Percentiles rank a stretch among this genome's conserved stretches.
Conservation (phyloP, 2,888 invertebrate genomes). For the Flabesymbios commensalis region DNA sequence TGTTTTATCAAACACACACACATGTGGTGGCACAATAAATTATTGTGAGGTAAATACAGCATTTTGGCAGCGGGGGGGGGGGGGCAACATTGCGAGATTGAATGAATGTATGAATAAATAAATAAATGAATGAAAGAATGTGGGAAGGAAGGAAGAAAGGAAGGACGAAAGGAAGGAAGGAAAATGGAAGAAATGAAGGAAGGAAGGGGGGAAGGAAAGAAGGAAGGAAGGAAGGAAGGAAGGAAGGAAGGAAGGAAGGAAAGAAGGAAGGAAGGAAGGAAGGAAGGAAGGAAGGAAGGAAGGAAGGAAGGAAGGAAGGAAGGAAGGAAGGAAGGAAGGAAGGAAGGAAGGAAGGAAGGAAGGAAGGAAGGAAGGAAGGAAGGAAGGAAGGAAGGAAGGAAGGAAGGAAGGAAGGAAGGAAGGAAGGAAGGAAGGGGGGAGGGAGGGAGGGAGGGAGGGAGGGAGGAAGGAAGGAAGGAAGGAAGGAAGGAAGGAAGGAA, state of each 20-base stretch:
- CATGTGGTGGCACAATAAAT: too few relatives aligned
- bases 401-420: neutral
- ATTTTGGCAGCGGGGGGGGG: too few relatives aligned
- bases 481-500: slow-evolving; percentile 9
- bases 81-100: too few relatives aligned
- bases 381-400: neutral
- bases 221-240: neutral
- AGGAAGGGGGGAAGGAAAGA: neutral
- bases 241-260: neutral
- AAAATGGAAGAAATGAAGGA: neutral
- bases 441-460: neutral
- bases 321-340: too few relatives aligned
- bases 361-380: neutral
- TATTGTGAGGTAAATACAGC: too few relatives aligned
- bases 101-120: too few relatives aligned
- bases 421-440: neutral
- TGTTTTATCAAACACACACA: too few relatives aligned
- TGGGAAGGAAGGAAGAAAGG: too few relatives aligned
- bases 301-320: neutral
- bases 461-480: neutral
- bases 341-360: neutral
- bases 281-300: slow-evolving; percentile 11
- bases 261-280: too few relatives aligned
- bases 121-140: too few relatives aligned
- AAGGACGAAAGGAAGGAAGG: too few relatives aligned